Base-by-base conservation (phyloP, 2,888 invertebrate genomes). In the Norana najaformis region DNA sequence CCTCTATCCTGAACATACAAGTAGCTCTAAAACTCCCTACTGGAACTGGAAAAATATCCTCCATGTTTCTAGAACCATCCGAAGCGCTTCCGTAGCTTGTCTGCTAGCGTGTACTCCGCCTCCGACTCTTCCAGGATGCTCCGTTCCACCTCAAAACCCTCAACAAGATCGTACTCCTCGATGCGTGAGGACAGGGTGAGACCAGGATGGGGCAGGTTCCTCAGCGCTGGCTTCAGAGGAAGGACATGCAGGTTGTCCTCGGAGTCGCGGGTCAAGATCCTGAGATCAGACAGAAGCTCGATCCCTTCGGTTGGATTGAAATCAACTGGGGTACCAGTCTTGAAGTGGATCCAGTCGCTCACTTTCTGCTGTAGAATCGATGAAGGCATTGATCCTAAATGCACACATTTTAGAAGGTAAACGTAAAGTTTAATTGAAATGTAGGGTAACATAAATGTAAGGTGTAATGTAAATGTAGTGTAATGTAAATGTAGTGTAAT, bases 251-350 rank as follows among this genome's bases (percentile, higher is more conserved):
- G 92, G 89, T 93, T 93, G 37, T 93, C 92, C 38, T 93, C 92
- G 18, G 37, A 34, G 34, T 92, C 91, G 88, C 93, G 92, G 91
- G 92, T 92, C n/a, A 94, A 91, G 23, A 94, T 91, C 34, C 94
- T 94, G 41, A 94, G 93, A 23, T 92, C 90, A 83, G 92, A 91
- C 35, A 94, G 92, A 3, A 94, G 91, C 20, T 90, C 90, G 13
- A 94, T 90, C 20, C 94, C 93, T 90, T 94, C 94, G 1, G 92
- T 90, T 5, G 93, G 92, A 88, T 94, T 93, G 89, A 94, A 93
- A 83, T 93, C 92, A 4, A 94, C 90, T 39, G 90, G 89, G 6
- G 90, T 91, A 5, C 93, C 93, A 11, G 94, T 93, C 83, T 93
- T 93, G 39, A 91, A 85, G 13, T 92, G n/a, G 0, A 94, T 91